Conservation (phyloP, 1,140 invertebrate species). For the Calliopsis andreniformis region DNA sequence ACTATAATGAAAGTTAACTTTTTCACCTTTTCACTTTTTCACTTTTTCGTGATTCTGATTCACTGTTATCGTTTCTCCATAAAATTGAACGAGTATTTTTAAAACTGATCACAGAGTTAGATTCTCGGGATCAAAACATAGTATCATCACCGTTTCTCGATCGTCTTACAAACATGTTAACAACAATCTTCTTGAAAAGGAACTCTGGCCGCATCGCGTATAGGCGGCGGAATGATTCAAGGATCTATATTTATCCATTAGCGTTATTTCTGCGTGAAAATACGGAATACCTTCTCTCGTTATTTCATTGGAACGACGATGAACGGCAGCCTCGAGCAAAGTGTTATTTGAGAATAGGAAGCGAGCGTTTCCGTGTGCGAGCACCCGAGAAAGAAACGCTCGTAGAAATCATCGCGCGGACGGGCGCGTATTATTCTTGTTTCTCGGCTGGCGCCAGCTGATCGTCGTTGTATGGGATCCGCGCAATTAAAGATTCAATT, state of each 20-base stretch:
- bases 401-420: background rate
- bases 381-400: background rate
- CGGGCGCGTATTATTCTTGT: conserved; percentile 33
- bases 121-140: too few species aligned
- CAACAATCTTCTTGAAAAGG: background rate
- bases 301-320: conserved; percentile 6
- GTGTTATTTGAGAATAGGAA: conserved; percentile 30
- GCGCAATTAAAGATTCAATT: conserved; percentile 54
- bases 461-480: conserved; percentile 29
- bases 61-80: too few species aligned
- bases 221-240: background rate
- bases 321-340: conserved; percentile 8
- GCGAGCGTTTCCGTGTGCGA: conserved; percentile 26
- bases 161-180: too few species aligned
- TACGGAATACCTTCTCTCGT: background rate
- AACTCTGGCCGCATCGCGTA: background rate
- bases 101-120: too few species aligned
- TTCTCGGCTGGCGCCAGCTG: conserved; percentile 40
- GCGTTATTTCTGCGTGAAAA: background rate
- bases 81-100: too few species aligned
- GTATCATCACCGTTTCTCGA: too few species aligned
- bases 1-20: too few species aligned
- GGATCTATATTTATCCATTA: conserved; percentile 3
- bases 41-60: too few species aligned
- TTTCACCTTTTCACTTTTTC: too few species aligned